These are phyloP conservation scores for Cosmopolites sordidus DNA, from an alignment of 2,888 invertebrate species.

Conservation along the genomic window DNA sequence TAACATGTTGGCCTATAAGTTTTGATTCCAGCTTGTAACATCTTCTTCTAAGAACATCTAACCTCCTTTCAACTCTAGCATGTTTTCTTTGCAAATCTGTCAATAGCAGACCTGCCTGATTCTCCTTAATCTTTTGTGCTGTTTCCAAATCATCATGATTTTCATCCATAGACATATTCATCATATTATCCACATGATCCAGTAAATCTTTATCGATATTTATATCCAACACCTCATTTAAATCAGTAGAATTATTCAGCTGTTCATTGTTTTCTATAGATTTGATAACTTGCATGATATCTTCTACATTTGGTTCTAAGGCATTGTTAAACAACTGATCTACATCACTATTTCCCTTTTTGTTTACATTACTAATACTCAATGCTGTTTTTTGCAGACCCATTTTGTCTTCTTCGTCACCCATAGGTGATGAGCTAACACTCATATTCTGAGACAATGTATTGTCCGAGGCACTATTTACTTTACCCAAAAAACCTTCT, in stretches of 20 bases:
- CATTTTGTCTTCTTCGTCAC: constrained; percentile 52
- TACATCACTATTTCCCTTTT: constrained; percentile 49
- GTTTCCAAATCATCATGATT: constrained; percentile 47
- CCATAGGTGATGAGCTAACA: constrained; percentile 55
- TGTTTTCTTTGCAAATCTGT: constrained; percentile 54
- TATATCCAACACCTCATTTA: constrained; percentile 41
- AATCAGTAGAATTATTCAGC: constrained; percentile 37
- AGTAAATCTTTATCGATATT: constrained; percentile 44
- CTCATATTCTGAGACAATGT: constrained; percentile 44
- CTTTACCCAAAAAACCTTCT: constrained; percentile 32
- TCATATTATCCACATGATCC: constrained; percentile 52
- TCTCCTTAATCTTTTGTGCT: constrained; percentile 45
- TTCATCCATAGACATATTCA: constrained; percentile 51
- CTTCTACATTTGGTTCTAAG: constrained; percentile 55
- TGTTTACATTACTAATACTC: constrained; percentile 49
- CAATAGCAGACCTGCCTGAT: constrained; percentile 52
- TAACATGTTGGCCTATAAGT: constrained; percentile 70
- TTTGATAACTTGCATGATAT: constrained; percentile 72
- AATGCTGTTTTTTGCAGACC: constrained; percentile 54
- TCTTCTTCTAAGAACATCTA: constrained; percentile 69
- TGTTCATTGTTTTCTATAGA: constrained; percentile 61
- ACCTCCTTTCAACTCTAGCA: constrained; percentile 61
- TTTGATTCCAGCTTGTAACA: constrained; percentile 72
- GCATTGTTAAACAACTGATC: constrained; percentile 62
- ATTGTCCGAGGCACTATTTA: constrained; percentile 40